Evolutionary conservation across 2,888 invertebrate species (phyloP), one percentile per base, ranked within the genome.

Genomic region (Watsonalla cultraria): DNA sequence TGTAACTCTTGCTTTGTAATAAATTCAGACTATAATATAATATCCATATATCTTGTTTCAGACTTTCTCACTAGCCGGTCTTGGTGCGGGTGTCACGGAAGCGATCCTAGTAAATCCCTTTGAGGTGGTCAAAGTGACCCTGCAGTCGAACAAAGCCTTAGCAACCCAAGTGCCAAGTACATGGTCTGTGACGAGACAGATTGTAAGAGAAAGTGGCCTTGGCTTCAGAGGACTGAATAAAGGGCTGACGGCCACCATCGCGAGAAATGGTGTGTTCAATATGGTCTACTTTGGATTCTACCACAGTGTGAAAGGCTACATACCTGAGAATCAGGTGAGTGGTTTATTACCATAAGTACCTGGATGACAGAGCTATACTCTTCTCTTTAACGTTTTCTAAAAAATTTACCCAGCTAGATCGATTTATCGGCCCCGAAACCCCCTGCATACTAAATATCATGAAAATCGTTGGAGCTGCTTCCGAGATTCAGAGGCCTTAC

Each of bases 241-340:
- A 82, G 98, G 98, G 1, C 82, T 98, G 0, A 95, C 96, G 0
- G 96, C 98, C 0, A 98, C 98, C 0, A 93, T 98, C 72, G 94
- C 95, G 7, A 92, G 98, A 65, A 97, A 98, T 90, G 97, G 97
- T 0, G 92, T 96, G 6, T 98, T 98, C 80, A 99, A 98, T 80
- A 96, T 96, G 94, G 93, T 98, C 51, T 99, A 98, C 84, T 98
- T 99, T 78, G 97, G 98, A 42, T 96, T 98, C 79, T 98, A 98
- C 82, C 97, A 98, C 86, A 96, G 96, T 62, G 94, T 97, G 0
- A 98, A 96, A 86, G 95, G 94, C 51, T 89, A 85, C 64, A 74
- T 95, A 53, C 95, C 95, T 9, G 93, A 93, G 70, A 92, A 91
- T 73, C 81, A 94, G 82, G 94, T 94, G 72, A 76, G 78, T 70